These are phyloP conservation scores for Molossus alvarezi DNA, from an alignment of 2,797 vertebrate genomes.

Conservation along the genomic window DNA sequence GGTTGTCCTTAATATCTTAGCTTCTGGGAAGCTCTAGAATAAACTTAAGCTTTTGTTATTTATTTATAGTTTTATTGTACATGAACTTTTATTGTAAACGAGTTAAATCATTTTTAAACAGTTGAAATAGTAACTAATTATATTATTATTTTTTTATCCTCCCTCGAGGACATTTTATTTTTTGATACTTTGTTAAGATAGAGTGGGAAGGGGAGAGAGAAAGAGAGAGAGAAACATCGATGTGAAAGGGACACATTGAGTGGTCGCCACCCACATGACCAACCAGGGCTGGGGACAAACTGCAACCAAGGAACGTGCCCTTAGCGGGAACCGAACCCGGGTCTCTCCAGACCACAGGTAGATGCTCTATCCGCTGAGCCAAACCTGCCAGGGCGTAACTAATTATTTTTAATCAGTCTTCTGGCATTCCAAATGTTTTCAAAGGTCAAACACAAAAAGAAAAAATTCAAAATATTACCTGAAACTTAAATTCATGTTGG, in stretches of 20 bases:
- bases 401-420: not conserved
- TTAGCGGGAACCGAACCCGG: too few relatives aligned
- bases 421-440: not conserved
- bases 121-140: not conserved
- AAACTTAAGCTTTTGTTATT: not conserved
- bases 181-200: too few relatives aligned
- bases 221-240: too few relatives aligned
- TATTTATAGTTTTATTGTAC: not conserved
- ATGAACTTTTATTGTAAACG: not conserved
- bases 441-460: not conserved
- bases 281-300: too few relatives aligned
- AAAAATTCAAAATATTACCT: conserved; percentile 37
- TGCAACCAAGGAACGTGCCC: too few relatives aligned
- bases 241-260: too few relatives aligned
- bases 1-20: not conserved
- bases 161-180: too few relatives aligned
- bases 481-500: not conserved
- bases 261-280: too few relatives aligned
- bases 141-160: not conserved
- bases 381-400: not conserved
- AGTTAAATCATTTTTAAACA: not conserved
- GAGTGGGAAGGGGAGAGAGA: too few relatives aligned
- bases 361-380: too few relatives aligned
- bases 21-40: not conserved
- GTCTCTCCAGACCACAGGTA: too few relatives aligned